These are phyloP conservation scores for Notothenia coriiceps DNA, from an alignment of 2,113 vertebrate species.

Conservation along the genomic window DNA sequence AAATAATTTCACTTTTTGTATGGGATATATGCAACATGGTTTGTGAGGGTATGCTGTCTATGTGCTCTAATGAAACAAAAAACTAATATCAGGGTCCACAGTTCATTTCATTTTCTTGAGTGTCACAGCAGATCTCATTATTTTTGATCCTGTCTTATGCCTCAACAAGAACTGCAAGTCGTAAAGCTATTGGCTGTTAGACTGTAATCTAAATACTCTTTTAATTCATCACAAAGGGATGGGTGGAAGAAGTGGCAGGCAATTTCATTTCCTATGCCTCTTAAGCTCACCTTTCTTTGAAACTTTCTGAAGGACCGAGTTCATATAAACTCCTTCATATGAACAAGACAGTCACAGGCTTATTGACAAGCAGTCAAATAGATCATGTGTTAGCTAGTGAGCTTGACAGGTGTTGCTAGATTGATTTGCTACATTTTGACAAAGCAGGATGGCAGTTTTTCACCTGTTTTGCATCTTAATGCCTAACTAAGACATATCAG, in stretches of 20 bases:
- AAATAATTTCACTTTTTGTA: conserved; percentile 24
- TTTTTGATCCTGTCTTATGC: not conserved
- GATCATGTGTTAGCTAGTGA: too few relatives aligned
- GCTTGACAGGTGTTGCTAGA: too few relatives aligned
- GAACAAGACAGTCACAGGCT: not conserved
- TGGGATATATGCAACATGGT: not conserved
- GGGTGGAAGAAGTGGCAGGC: not conserved
- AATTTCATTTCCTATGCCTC: not conserved
- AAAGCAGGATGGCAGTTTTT: too few relatives aligned
- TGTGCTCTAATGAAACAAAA: not conserved
- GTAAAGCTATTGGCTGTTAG: not conserved
- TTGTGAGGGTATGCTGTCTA: not conserved
- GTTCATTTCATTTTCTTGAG: conserved; percentile 13
- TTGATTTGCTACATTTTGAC: too few relatives aligned
- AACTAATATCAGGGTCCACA: not conserved
- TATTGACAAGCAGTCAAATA: too few relatives aligned
- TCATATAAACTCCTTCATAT: not conserved
- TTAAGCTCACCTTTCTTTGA: not conserved
- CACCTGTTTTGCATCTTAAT: too few relatives aligned
- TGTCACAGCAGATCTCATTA: conserved; percentile 10
- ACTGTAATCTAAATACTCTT: too few relatives aligned
- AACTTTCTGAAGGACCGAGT: not conserved
- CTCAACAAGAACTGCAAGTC: not conserved
- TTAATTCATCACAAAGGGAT: not conserved
- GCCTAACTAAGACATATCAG: too few relatives aligned